Evolutionary conservation across 2,888 invertebrate species (phyloP), one percentile per base, ranked within the genome.

Genomic region (Ornithoptera priamus): DNA sequence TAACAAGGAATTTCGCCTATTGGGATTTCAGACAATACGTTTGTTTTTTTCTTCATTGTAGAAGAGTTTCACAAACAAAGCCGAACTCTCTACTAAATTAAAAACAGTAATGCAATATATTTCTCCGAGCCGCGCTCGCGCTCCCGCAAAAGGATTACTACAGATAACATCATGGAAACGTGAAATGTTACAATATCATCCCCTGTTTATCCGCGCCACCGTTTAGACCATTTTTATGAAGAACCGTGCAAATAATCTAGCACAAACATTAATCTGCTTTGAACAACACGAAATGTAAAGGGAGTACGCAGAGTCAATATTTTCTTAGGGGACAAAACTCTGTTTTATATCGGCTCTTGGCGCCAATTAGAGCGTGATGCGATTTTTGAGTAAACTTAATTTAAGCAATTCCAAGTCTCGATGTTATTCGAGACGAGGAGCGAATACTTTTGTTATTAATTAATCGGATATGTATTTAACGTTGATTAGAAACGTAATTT

Each of bases 211-310:
- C 79, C 76, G 75, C 75, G 78, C 82, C 78, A 79, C 84, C 87
- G 88, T 90, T 89, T 85, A 79, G 81, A 85, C 85, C 85, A 88
- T 92, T 92, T 92, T 92, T 92, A 92, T 92, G 90, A 92, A 90
- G 89, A 86, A 87, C 87, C 80, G 87, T 83, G 86, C 83, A 92
- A 92, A 92, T 89, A 92, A 78, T 77, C 81, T 77, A 80, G 85
- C 79, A 88, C 89, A 92, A 92, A 92, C 92, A 92, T 90, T 92
- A 92, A 92, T 92, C 92, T 91, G 86, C 88, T 90, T 88, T 87
- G 89, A 87, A 89, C 88, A 90, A 89, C 90, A 86, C 85, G 86
- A 87, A 88, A 91, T 88, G 88, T 89, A 90, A 88, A 88, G 90
- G 89, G 89, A 85, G 86, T 80, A 74, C 75, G 75, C 70, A 72